Conservation (phyloP, 2,113 vertebrate species). For the Amia ocellicauda region DNA sequence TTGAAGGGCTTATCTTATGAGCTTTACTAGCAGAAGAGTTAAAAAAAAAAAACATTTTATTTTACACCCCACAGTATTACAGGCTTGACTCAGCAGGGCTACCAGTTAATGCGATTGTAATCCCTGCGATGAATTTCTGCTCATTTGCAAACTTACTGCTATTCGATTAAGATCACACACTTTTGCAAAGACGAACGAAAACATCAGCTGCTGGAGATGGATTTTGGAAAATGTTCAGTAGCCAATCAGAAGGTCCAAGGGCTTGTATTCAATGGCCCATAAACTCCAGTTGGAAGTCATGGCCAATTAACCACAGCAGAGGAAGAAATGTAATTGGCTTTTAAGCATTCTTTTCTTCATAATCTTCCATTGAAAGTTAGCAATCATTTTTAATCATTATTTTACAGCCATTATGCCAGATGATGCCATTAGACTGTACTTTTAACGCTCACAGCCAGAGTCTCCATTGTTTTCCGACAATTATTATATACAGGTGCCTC, state of each 20-base stretch:
- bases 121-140: too few relatives aligned
- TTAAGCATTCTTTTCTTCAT: background rate
- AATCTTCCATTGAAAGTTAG: constrained; percentile 12
- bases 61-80: too few relatives aligned
- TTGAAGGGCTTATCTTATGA: too few relatives aligned
- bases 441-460: too few relatives aligned
- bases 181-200: constrained; percentile 2
- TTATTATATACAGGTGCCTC: too few relatives aligned
- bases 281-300: constrained; percentile 23
- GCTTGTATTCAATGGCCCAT: constrained; percentile 18
- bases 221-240: constrained; percentile 22
- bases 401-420: background rate
- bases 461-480: too few relatives aligned
- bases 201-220: constrained; percentile 8
- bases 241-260: constrained; percentile 21
- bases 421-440: background rate
- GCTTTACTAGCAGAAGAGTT: too few relatives aligned
- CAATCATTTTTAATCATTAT: constrained; percentile 26
- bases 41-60: too few relatives aligned
- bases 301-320: constrained; percentile 19
- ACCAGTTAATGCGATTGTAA: too few relatives aligned
- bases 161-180: too few relatives aligned
- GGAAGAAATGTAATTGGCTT: constrained; percentile 7
- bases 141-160: too few relatives aligned
- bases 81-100: too few relatives aligned